Base-by-base conservation (phyloP, 2,888 invertebrate species). In the Polyommatus icarus region DNA sequence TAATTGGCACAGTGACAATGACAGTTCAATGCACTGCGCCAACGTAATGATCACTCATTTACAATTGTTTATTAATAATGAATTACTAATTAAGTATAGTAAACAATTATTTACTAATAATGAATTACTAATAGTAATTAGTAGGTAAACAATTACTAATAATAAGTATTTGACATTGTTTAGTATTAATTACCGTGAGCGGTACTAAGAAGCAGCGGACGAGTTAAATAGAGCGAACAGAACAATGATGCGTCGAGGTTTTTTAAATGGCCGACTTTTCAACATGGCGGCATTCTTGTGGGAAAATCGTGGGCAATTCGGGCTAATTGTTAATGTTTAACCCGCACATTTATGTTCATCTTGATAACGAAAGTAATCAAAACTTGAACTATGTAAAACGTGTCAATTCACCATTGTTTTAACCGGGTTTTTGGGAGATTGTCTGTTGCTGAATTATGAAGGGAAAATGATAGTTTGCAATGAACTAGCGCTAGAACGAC, bases 211-310 rank as follows among this genome's bases (percentile, higher is more conserved):
- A 90, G 85, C 89, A 88, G 90, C 86, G 84, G 80, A 54, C 83
- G 85, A 87, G 88, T 89, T 24, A 92, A 92, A 91, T 91, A 86
- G 92, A 91, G 88, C 92, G 88, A 80, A 84, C 86, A 89, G 90
- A 91, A 92, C 92, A 92, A 91, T 91, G 91, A 90, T 87, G 87
- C 88, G 86, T 85, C 85, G 84, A 84, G 82, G 81, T 83, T 82
- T 87, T 87, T 86, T 88, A 80, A 81, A 46, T 71, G 77, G 57
- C 77, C 77, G 54, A 77, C 77, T 72, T 77, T 71, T 67, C 50
- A 71, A 40, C 18, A 75, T 46, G 46, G 76, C 20, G 57, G 76
- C 59, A 59, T 59, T 57, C 59, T 57, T 57, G 59, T 76, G 76
- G 59, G 36, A 76, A 76, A 59, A 59, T 76, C 76, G 76, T 40